Conservation (phyloP, 2,113 vertebrate genomes). For the Madoqua kirkii region DNA sequence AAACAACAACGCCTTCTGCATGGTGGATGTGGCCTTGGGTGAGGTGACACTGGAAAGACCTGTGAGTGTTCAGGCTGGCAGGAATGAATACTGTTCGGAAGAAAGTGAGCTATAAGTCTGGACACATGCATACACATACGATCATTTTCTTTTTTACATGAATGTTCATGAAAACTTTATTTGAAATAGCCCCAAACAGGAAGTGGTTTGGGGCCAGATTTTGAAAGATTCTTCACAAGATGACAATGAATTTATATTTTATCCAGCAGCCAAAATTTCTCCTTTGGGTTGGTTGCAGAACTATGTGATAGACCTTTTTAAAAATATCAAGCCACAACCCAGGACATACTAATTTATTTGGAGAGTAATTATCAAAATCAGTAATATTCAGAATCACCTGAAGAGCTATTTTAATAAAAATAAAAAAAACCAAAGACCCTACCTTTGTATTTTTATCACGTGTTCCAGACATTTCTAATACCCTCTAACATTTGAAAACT, state of each 20-base stretch:
- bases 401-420: neutral
- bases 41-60: accelerated
- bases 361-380: neutral
- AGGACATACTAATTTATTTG: neutral
- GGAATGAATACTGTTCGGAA: neutral
- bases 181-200: neutral
- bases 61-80: neutral
- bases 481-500: neutral
- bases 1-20: neutral
- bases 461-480: neutral
- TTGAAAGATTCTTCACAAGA: neutral
- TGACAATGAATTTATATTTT: neutral
- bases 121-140: neutral
- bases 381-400: neutral
- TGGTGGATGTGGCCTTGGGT: no score
- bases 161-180: neutral
- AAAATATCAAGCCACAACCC: neutral
- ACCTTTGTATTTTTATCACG: neutral
- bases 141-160: neutral
- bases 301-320: neutral
- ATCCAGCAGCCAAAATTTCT: neutral
- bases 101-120: neutral
- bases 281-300: neutral
- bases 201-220: neutral
- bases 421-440: neutral